Base-by-base conservation (phyloP, 2,888 invertebrate species). In the Eilema depressum region DNA sequence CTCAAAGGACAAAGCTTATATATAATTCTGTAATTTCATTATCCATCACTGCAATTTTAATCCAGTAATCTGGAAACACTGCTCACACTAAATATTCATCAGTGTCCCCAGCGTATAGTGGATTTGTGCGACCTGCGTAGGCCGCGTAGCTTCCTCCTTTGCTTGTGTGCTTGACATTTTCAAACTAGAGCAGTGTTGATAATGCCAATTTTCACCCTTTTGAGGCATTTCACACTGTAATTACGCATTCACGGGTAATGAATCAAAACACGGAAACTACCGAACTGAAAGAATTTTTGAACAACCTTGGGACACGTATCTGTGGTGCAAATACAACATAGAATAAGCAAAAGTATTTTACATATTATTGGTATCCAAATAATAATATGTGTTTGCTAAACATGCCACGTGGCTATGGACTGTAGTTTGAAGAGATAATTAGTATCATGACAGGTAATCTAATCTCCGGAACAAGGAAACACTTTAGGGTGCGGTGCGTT, bases 161-260 rank as follows among this genome's bases (percentile, higher is more conserved):
- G 53, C n/a, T 53, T 53, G 53, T 53, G 53, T n/a, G n/a, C 53
- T 53, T 53, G 10, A 53, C n/a, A 53, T 53, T 53, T 53, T 37
- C 47, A 47, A 20, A 47, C 47, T 53, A 8, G n/a, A n/a, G 10
- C 53, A 53, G 53, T 53, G 53, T 53, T n/a, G 53, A 53, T n/a
- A 53, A 53, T 53, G 53, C n/a, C 53, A 53, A 53, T 53, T n/a
- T 53, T 20, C 53, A 53, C 53, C 53, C 53, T 53, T 53, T 53
- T n/a, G 53, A 53, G n/a, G n/a, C 53, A 53, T 53, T 53, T n/a
- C n/a, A 53, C 53, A 8, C n/a, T n/a, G 20, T n/a, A 23, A 12
- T 7, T 37, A 4, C 23, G 14, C 2, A n/a, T n/a, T 53, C 8
- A 47, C 14, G 3, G 47, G 20, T 47, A 47, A 47, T 20, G 20